These are phyloP conservation scores for Neopipo cinnamomea DNA, from an alignment of 2,113 vertebrate species.

Conservation along the genomic window DNA sequence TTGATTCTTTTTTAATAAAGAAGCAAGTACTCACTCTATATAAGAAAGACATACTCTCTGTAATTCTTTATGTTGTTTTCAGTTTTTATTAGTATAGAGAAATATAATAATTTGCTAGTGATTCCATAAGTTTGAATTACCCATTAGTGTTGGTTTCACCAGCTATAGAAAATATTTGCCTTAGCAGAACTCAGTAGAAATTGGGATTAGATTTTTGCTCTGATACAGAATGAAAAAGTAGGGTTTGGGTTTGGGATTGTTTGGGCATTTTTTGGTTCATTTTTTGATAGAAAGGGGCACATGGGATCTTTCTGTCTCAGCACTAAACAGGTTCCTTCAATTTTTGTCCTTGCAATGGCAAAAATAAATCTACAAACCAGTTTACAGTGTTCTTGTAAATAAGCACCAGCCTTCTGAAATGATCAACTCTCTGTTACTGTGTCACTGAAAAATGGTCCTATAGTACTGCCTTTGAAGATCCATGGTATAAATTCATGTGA, in stretches of 20 bases:
- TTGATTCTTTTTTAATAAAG: background rate
- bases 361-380: background rate
- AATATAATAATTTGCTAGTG: background rate
- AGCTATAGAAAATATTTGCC: background rate
- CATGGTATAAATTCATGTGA: background rate
- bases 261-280: background rate
- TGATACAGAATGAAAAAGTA: background rate
- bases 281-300: background rate
- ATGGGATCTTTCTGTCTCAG: background rate
- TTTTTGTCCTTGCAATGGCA: background rate
- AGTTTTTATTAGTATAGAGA: background rate
- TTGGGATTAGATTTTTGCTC: background rate
- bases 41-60: background rate
- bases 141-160: background rate
- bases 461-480: background rate
- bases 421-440: fast-evolving
- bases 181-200: background rate
- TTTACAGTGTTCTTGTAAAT: background rate
- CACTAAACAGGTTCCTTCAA: background rate
- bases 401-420: background rate
- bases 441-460: background rate
- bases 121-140: background rate
- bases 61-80: background rate
- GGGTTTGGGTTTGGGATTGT: fast-evolving
- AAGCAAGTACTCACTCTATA: background rate